Evolutionary conservation across 2,888 invertebrate species (phyloP), one percentile per base, ranked within the genome.

Genomic region (Gymnosoma rotundatum): DNA sequence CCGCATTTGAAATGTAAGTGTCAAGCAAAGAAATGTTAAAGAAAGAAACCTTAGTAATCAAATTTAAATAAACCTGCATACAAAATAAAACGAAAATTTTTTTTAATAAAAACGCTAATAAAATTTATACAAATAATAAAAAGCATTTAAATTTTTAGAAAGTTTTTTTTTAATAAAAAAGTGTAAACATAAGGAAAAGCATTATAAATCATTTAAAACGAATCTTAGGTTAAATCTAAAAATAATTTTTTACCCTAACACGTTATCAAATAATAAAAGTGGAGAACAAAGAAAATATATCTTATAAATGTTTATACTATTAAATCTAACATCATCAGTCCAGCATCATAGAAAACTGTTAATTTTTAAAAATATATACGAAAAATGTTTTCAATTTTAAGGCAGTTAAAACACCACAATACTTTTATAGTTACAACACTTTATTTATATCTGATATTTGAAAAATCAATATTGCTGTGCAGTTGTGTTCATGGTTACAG

Each of bases 401-500:
- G 87, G 85, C 87, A 88, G 86, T 87, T 90, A 76, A 80, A 86
- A 79, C 86, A 88, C 83, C 88, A 89, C 85, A 88, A 88, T 85
- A 88, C 87, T 66, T 83, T 90, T 58, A 80, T 90, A 84, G 87
- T 88, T 86, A 61, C 88, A 72, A 88, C 87, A 81, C 87, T 90
- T 69, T 88, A 89, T 84, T 83, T 90, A 86, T 89, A 88, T 83
- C 78, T 90, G 63, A 60, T 82, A 87, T 86, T 91, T 87, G 89
- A 90, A 89, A 91, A 89, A 89, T 90, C 91, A 89, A 90, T 90
- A 88, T 88, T 89, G 87, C 88, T 86, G 86, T 90, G 91, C 87
- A 87, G 90, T 88, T 90, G 90, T 89, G 89, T 91, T 90, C 91
- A 91, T 87, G 91, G 90, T 86, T 91, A 89, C 87, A 91, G 90